A percentile compares a stretch with the other conserved stretches of the same genome.
Conservation (phyloP, 2,888 invertebrate genomes). For the Caenorhabditis virilis region DNA sequence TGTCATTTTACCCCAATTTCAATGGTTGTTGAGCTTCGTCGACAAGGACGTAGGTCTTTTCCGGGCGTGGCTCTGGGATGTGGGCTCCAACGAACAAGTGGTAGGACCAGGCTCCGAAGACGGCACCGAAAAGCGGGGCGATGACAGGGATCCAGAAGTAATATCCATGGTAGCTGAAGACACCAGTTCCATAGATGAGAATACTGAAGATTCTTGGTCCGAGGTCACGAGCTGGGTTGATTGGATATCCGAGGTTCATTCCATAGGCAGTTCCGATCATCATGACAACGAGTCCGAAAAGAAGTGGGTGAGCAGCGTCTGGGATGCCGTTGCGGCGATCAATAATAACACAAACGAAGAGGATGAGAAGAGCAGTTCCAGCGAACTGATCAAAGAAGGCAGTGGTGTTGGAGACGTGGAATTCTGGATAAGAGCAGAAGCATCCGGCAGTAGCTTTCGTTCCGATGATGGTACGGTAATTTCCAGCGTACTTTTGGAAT, state of each 20-base stretch:
- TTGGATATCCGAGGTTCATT: constrained; percentile 60
- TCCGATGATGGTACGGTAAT: constrained; percentile 35
- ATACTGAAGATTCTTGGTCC: constrained; percentile 62
- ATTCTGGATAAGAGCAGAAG: constrained; percentile 61
- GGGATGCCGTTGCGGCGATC: constrained; percentile 61
- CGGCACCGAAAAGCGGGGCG: constrained; percentile 50
- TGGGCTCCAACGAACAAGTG: constrained; percentile 54
- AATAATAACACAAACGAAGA: constrained; percentile 60
- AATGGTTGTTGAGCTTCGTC: constrained; percentile 40
- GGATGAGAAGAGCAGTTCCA: constrained; percentile 59
- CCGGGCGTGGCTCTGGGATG: constrained; percentile 43
- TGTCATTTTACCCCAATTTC: constrained; percentile 10
- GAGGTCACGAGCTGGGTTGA: constrained; percentile 66
- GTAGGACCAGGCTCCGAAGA: constrained; percentile 52
- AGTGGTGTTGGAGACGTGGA: constrained; percentile 54
- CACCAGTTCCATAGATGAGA: constrained; percentile 59
- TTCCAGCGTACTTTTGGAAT: constrained; percentile 47
- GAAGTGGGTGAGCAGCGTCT: constrained; percentile 56
- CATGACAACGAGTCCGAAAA: constrained; percentile 62
- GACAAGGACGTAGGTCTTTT: constrained; percentile 40
- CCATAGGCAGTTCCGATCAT: constrained; percentile 60
- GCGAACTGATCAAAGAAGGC: constrained; percentile 62
- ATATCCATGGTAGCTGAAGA: constrained; percentile 49
- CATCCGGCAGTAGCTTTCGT: constrained; percentile 54
- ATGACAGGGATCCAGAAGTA: constrained; percentile 58